phyloP scores from a whole-genome alignment of 2,888 invertebrate genomes.

The Ennomos fuscantarius region DNA sequence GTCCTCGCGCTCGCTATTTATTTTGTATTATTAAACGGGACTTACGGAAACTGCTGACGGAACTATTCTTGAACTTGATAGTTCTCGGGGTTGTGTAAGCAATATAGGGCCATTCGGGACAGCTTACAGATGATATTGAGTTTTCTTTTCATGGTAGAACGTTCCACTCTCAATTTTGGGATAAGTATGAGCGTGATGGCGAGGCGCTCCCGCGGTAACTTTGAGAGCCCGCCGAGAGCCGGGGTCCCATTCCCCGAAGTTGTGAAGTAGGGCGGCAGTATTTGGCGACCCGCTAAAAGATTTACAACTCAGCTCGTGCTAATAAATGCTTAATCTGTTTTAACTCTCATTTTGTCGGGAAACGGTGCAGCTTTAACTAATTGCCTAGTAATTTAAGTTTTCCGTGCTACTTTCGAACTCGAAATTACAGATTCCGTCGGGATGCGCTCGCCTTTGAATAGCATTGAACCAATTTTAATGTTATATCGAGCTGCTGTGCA shows the following conservation, averaged over 20 bases:
- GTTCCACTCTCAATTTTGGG: no score
- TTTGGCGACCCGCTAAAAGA: constrained; percentile 17
- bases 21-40: constrained; percentile 5
- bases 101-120: no score
- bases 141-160: no score
- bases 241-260: constrained; percentile 9
- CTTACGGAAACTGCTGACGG: not conserved
- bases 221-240: constrained; percentile 3
- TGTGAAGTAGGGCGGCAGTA: constrained; percentile 12
- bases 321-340: constrained; percentile 12
- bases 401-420: not conserved
- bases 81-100: constrained; percentile 1
- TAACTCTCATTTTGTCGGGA: constrained; percentile 1
- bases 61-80: constrained; percentile 1
- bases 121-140: no score
- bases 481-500: no score
- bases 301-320: constrained; percentile 13
- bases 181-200: not conserved
- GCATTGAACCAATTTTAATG: no score
- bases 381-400: constrained; percentile 3
- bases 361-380: constrained; percentile 1
- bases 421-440: no score
- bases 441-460: no score
- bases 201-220: not conserved
- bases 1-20: not conserved